Base-by-base conservation (phyloP, 1,140 invertebrate genomes). In the Epicauta chinensis region DNA sequence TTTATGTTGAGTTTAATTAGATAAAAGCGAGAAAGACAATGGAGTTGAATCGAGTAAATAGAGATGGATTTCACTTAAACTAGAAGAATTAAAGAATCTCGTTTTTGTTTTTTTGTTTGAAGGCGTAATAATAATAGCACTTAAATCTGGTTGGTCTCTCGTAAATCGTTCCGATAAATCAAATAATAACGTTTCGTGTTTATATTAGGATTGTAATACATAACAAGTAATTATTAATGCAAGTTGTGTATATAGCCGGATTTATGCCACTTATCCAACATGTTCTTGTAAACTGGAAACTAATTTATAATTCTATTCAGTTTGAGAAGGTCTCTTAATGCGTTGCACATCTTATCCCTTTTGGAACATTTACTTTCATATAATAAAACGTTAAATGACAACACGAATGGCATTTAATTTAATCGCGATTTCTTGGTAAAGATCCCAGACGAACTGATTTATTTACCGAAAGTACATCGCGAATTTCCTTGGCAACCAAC, bases 231-330 rank as follows among this genome's bases (percentile, higher is more conserved):
- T 52, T 56, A 47, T 56, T 45, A 48, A 57, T 57, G 47, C 46
- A 45, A 49, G 51, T 54, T 57, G 17, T 40, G 55, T 57, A 44
- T 54, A 34, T 39, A 35, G 38, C 15, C 11, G 49, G 46, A 44
- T 39, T 54, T 54, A 41, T 45, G 46, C 37, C 49, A 54, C 51
- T 53, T 57, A 57, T 57, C 55, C 49, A 35, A n/a, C 44, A 45
- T 49, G 55, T 46, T 38, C 43, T 50, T 50, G 39, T 29, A 53
- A 57, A 57, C 43, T 53, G 44, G 42, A 47, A 53, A 57, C 49
- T 57, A 53, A 57, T 53, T 57, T 57, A 54, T 53, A 53, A 57
- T 57, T 53, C 55, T 32, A 46, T 53, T 53, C 51, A 51, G 50
- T 38, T 34, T 38, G 38, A 35, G 23, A 16, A 37, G 45, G 34